These are phyloP conservation scores for Ephydatia muelleri DNA, from an alignment of 37 sponge, comb jelly and placozoan species.

Conservation along the genomic window DNA sequence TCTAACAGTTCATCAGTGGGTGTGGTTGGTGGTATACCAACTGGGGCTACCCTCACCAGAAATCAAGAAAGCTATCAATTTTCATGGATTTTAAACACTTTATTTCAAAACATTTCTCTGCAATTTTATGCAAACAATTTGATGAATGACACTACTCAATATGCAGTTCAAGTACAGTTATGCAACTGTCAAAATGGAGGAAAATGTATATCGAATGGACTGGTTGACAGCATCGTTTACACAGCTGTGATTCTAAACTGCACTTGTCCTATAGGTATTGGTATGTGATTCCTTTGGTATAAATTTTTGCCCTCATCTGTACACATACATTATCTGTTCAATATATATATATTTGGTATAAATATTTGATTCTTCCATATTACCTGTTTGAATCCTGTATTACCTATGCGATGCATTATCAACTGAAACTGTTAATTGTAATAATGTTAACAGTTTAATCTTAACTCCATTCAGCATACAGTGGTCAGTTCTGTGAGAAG, in stretches of 20 bases:
- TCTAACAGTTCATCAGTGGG: not conserved
- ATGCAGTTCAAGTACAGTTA: slow-evolving; percentile 23
- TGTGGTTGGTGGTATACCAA: slow-evolving; percentile 6
- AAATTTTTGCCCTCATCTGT: too few species aligned
- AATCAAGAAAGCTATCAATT: slow-evolving; percentile 15
- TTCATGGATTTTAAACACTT: not conserved
- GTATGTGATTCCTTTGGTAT: not conserved
- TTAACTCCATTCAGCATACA: slow-evolving; percentile 22
- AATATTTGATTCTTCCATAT: too few species aligned
- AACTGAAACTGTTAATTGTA: not conserved
- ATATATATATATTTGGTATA: too few species aligned
- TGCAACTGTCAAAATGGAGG: slow-evolving; percentile 66
- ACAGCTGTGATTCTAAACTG: slow-evolving; percentile 35
- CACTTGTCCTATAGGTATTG: slow-evolving; percentile 35
- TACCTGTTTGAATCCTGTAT: too few species aligned
- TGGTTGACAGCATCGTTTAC: slow-evolving; percentile 6
- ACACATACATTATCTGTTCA: too few species aligned
- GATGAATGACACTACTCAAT: not conserved
- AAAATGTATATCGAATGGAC: slow-evolving; percentile 50
- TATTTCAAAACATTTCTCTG: not conserved
- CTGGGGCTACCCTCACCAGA: not conserved
- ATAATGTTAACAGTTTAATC: not conserved
- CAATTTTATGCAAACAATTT: slow-evolving; percentile 28
- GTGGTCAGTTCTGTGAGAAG: slow-evolving; percentile 46
- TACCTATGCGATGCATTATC: too few species aligned